Percentiles rank a stretch among this genome's conserved stretches.
These are phyloP conservation scores for Diorhabda elongata DNA, from an alignment of 1,140 invertebrate species.

Conservation along the genomic window DNA sequence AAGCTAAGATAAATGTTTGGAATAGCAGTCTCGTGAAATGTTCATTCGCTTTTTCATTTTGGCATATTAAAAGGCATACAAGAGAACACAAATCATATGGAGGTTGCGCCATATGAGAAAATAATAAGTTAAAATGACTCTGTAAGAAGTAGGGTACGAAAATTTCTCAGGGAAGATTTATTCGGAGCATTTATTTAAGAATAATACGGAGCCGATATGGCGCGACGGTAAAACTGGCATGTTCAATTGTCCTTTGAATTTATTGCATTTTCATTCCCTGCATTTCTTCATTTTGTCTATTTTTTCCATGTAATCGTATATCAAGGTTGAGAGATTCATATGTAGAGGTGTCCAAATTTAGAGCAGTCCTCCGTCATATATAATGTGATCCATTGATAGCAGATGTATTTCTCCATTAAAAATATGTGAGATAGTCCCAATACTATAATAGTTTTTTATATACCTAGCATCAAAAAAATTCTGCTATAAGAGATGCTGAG, in stretches of 20 bases:
- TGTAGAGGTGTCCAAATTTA: too few relatives aligned
- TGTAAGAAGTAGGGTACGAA: constrained; percentile 6
- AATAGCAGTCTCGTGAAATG: constrained; percentile 8
- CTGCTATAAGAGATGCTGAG: too few relatives aligned
- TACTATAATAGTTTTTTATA: too few relatives aligned
- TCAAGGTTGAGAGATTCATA: too few relatives aligned
- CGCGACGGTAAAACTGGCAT: background rate
- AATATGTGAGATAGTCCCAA: too few relatives aligned
- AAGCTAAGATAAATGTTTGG: constrained; percentile 15
- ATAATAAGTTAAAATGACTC: constrained; percentile 19
- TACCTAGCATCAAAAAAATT: too few relatives aligned
- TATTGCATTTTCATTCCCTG: background rate
- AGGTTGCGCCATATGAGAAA: constrained; percentile 12
- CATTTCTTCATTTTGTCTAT: too few relatives aligned
- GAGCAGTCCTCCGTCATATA: too few relatives aligned
- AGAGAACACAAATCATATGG: constrained; percentile 21
- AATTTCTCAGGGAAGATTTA: constrained; percentile 15
- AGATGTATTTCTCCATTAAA: too few relatives aligned
- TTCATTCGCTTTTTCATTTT: constrained; percentile 21
- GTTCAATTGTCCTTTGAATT: constrained; percentile 15
- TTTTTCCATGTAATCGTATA: too few relatives aligned
- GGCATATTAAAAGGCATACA: constrained; percentile 23
- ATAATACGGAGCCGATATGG: constrained; percentile 9
- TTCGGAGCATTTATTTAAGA: constrained; percentile 13
- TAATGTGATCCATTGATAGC: too few relatives aligned